Percentiles rank a stretch among this genome's conserved stretches.
Evolutionary conservation across 2,113 vertebrate genomes (phyloP).

Genomic region (Sander vitreus): DNA sequence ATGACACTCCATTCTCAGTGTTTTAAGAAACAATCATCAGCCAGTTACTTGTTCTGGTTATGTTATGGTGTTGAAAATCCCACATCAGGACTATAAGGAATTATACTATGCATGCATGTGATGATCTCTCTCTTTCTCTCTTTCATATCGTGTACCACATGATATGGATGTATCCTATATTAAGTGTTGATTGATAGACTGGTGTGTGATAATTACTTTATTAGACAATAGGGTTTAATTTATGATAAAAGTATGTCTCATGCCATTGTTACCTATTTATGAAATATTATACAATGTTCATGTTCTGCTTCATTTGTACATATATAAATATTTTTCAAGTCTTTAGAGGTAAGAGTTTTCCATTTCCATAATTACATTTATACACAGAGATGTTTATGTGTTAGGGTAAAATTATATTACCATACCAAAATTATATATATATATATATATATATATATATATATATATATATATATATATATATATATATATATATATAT

Average conservation of each 20-base stretch:
- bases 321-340: constrained; percentile 64
- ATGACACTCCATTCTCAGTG: background rate
- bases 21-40: constrained; percentile 14
- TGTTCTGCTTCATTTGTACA: constrained; percentile 63
- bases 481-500: background rate
- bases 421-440: too few species aligned
- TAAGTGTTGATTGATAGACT: constrained; percentile 56
- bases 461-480: background rate
- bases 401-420: constrained; percentile 20
- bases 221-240: constrained; percentile 45
- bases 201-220: constrained; percentile 51
- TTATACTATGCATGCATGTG: constrained; percentile 74
- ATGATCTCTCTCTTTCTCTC: constrained; percentile 47
- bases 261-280: constrained; percentile 21
- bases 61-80: constrained; percentile 31
- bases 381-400: constrained; percentile 3
- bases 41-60: constrained; percentile 9
- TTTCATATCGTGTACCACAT: constrained; percentile 66
- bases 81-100: constrained; percentile 51
- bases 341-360: constrained; percentile 67
- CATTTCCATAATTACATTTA: constrained; percentile 48
- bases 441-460: background rate
- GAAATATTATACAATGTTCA: constrained; percentile 35
- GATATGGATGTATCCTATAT: constrained; percentile 59
- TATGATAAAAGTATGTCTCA: constrained; percentile 34